phyloP scores from a whole-genome alignment of 2,888 invertebrate genomes.

The Stenolophus ochropezus region DNA sequence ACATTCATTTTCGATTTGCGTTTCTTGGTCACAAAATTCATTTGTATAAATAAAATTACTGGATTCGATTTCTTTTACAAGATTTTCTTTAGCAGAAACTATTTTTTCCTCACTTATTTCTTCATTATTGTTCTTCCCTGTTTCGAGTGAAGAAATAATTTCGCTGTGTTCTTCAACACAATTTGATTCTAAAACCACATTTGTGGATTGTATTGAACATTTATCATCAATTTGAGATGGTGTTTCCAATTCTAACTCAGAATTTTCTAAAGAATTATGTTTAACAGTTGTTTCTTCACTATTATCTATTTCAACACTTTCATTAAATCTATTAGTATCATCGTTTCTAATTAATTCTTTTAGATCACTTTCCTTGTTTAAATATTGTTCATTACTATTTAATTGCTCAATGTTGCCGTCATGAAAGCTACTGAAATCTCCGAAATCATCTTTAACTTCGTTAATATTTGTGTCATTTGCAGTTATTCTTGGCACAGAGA shows the following conservation, averaged over 20 bases:
- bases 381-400: conserved; percentile 5
- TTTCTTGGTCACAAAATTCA: conserved; percentile 67
- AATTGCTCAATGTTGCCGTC: background rate
- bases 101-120: conserved; percentile 7
- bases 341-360: conserved; percentile 13
- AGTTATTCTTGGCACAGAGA: background rate
- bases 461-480: background rate
- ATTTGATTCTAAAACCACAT: background rate
- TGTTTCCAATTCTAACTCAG: background rate
- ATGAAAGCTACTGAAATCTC: conserved; percentile 3
- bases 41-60: conserved; percentile 69
- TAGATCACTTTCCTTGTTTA: background rate
- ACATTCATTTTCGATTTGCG: no score
- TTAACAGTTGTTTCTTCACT: background rate
- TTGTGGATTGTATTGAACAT: conserved; percentile 13
- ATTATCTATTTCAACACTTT: background rate
- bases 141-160: background rate
- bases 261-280: background rate
- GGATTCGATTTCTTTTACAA: conserved; percentile 61
- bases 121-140: no score
- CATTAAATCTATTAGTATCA: background rate
- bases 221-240: background rate
- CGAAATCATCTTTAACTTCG: background rate
- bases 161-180: background rate
- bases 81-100: background rate